Base-by-base conservation (phyloP, 2,888 invertebrate genomes). In the Hedya salicella region DNA sequence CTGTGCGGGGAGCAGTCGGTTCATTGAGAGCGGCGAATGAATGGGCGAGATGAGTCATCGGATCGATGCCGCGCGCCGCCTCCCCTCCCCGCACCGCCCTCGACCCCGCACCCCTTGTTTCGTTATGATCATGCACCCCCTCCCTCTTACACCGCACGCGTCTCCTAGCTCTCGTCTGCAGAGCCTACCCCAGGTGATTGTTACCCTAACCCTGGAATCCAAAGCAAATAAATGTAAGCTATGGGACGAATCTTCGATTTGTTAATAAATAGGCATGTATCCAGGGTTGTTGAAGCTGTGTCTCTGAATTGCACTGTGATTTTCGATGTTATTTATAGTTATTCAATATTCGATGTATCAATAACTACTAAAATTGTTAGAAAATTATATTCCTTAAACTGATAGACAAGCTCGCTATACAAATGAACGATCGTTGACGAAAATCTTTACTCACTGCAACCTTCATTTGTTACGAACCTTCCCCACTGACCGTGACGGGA, bases 1-100 rank as follows among this genome's bases (percentile, higher is more conserved):
- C 66, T 71, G 67, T 67, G 60, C 67, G 70, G 69, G 74, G 76
- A 75, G 72, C 73, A 82, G 82, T 79, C 79, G 78, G 81, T 91
- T 90, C 91, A 92, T 92, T 92, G 87, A 92, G 89, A 75, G 88
- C 86, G 87, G 87, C 85, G 86, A 87, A 91, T 92, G 91, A 92
- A 92, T 92, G 91, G 84, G 86, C 80, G 83, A 83, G 84, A 82
- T 91, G 91, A 91, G 80, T 92, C 91, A 91, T 78, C 86, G 83
- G 88, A 90, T 91, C 91, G 89, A 91, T 90, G 80, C 78, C 73
- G 77, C 69, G 77, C 70, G 71, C 73, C 70, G 69, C 73, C 75
- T 66, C 68, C 73, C 65, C 71, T 68, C 70, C 75, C 75, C 72
- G 73, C 67, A 70, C 68, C 67, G 62, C 71, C 68, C 61, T 13